Evolutionary conservation across 2,113 vertebrate species (phyloP).

Genomic region (Dipodomys stephensi): DNA sequence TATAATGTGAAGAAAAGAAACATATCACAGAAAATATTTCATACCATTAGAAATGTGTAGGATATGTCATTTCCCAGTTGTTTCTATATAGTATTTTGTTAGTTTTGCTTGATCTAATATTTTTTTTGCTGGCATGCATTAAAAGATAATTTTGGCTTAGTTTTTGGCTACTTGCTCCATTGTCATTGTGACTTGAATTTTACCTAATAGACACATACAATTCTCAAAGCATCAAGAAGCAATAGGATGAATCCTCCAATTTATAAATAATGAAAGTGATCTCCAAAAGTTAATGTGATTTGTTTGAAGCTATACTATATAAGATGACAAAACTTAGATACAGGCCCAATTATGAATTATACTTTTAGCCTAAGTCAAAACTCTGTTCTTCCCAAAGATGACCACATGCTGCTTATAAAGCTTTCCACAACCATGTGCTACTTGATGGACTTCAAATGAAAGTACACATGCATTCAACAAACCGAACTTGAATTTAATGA

Average conservation of each 20-base stretch:
- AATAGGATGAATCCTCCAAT: neutral
- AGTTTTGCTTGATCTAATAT: neutral
- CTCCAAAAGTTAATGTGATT: neutral
- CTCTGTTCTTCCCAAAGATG: neutral
- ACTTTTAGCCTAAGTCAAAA: neutral
- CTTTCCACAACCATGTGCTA: neutral
- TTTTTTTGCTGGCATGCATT: neutral
- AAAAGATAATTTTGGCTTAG: neutral
- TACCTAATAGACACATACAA: neutral
- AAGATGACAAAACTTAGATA: neutral
- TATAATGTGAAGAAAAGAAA: neutral
- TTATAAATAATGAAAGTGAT: slow-evolving; percentile 41
- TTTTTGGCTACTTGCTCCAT: neutral
- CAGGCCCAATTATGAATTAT: neutral
- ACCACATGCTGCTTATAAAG: neutral
- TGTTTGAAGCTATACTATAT: neutral
- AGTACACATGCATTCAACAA: neutral
- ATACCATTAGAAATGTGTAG: neutral
- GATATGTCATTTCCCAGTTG: neutral
- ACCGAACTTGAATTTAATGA: slow-evolving; percentile 17
- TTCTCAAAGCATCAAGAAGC: neutral
- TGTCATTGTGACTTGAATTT: neutral
- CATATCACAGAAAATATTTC: too few species aligned
- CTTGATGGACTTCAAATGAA: neutral
- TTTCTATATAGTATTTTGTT: neutral